Conservation (phyloP, 2,797 vertebrate genomes). For the Lophotriccus pileatus region DNA sequence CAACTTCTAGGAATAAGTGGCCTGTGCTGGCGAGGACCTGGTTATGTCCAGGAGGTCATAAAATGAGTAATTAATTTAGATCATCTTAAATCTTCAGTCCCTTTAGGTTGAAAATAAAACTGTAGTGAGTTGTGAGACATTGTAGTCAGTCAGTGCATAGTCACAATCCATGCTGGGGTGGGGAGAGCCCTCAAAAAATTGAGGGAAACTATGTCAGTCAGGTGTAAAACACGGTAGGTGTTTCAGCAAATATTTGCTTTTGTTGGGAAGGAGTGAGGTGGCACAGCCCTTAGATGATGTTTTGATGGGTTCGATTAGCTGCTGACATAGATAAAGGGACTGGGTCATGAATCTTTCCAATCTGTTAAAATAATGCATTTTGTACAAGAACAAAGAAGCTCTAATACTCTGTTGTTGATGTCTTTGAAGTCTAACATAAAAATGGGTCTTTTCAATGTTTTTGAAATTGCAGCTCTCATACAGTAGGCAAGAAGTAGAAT, state of each 20-base stretch:
- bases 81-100: background rate
- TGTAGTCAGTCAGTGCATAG: background rate
- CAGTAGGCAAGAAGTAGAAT: conserved; percentile 48
- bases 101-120: background rate
- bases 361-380: conserved; percentile 55
- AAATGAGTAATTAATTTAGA: background rate
- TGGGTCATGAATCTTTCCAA: conserved; percentile 48
- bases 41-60: background rate
- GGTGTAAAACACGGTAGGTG: background rate
- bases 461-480: conserved; percentile 62
- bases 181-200: background rate
- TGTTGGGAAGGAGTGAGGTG: conserved; percentile 36
- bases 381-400: conserved; percentile 59
- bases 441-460: background rate
- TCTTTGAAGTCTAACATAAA: conserved; percentile 55
- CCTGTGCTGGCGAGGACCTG: background rate
- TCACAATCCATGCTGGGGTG: background rate
- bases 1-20: background rate
- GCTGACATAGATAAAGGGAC: conserved; percentile 49
- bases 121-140: background rate
- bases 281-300: conserved; percentile 23
- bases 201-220: background rate
- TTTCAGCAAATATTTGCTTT: conserved; percentile 56
- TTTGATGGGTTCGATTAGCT: conserved; percentile 67
- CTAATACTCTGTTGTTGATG: conserved; percentile 28